Evolutionary conservation across 1,140 invertebrate genomes (phyloP).

Genomic region (Nautilus pompilius): DNA sequence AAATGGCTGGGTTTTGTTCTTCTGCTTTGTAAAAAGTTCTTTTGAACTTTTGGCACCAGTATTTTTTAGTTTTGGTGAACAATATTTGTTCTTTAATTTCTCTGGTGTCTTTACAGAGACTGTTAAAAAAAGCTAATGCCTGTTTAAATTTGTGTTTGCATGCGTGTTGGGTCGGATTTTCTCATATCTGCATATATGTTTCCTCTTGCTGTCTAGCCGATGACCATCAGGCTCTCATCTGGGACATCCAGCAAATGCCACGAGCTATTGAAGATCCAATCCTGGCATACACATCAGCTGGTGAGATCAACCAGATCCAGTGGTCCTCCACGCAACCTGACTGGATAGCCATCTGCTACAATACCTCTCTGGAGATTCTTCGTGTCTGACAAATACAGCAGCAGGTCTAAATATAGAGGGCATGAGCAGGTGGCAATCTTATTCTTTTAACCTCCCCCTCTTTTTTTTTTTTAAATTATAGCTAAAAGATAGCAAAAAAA

Average conservation of each 20-base stretch:
- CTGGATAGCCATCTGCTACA: slow-evolving; percentile 99
- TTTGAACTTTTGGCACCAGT: too few species aligned
- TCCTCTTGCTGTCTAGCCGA: slow-evolving; percentile 65
- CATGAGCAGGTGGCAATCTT: too few species aligned
- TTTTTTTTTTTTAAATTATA: not conserved
- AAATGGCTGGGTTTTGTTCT: too few species aligned
- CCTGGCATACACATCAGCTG: slow-evolving; percentile 91
- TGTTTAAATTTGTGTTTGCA: not conserved
- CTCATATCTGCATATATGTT: not conserved
- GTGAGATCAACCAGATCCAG: slow-evolving; percentile 98
- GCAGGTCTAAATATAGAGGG: too few species aligned
- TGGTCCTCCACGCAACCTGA: slow-evolving; percentile 99
- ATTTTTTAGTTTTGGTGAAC: too few species aligned
- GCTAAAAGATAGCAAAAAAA: not conserved
- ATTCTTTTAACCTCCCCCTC: not conserved
- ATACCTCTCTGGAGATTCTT: slow-evolving; percentile 95
- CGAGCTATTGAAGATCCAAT: slow-evolving; percentile 99
- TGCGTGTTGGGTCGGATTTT: not conserved
- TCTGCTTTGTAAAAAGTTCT: too few species aligned
- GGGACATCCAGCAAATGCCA: slow-evolving; percentile 99
- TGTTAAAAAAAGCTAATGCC: too few species aligned
- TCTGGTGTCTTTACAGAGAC: too few species aligned
- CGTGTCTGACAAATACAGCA: slow-evolving; percentile 82
- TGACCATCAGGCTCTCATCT: slow-evolving; percentile 99
- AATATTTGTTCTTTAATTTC: too few species aligned